Conservation (phyloP, 2,797 vertebrate genomes). For the Coregonus suidteri region DNA sequence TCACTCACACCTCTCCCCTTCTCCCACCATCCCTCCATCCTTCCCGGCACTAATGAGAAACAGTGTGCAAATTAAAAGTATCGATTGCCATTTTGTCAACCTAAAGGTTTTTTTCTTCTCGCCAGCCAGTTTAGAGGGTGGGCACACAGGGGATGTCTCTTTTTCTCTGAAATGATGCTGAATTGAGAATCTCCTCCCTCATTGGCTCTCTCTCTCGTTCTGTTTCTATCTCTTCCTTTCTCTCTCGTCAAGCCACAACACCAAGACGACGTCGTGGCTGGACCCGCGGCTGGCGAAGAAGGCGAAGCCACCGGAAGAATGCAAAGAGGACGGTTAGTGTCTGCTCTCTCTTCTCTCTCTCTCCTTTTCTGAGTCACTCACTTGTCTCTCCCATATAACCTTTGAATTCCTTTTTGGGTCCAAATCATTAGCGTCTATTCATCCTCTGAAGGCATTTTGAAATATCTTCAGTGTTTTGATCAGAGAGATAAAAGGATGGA, state of each 20-base stretch:
- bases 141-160: background rate
- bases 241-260: slow-evolving; percentile 93
- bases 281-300: slow-evolving; percentile 99
- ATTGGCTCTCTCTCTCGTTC: background rate
- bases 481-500: too few species aligned
- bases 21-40: background rate
- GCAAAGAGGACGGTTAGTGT: slow-evolving; percentile 96
- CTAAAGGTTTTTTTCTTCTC: slow-evolving; percentile 52
- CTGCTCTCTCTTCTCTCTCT: background rate
- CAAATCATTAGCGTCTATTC: too few species aligned
- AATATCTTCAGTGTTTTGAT: too few species aligned
- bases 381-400: too few species aligned
- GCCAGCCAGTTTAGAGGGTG: background rate
- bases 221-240: slow-evolving; percentile 1
- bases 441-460: too few species aligned
- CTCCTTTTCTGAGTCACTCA: background rate
- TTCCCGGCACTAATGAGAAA: slow-evolving; percentile 76
- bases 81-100: slow-evolving; percentile 82
- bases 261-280: slow-evolving; percentile 99
- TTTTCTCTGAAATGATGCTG: background rate
- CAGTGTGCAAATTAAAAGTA: slow-evolving; percentile 86
- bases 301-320: slow-evolving; percentile 98
- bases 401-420: too few species aligned
- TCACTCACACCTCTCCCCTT: slow-evolving; percentile 58
- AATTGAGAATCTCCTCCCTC: background rate